Percentiles rank a stretch among this genome's conserved stretches.
phyloP scores from a whole-genome alignment of 2,113 vertebrate species.

The Tretioscincus oriximinensis region DNA sequence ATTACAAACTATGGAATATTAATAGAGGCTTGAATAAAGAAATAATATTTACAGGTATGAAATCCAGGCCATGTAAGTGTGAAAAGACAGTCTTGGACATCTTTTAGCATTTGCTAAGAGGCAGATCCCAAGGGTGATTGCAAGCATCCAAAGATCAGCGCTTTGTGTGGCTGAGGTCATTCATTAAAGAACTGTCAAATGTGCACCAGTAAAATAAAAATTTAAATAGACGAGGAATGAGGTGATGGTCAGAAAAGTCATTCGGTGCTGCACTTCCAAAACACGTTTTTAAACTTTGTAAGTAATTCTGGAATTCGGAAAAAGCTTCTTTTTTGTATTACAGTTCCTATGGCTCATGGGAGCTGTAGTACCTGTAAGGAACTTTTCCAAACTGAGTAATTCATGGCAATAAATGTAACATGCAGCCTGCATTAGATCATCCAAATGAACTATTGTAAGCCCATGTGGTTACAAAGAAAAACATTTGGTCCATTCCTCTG shows the following conservation, averaged over 20 bases:
- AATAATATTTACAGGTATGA: too few species aligned
- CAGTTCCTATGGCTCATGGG: too few species aligned
- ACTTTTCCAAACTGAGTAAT: too few species aligned
- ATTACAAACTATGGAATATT: too few species aligned
- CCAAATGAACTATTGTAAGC: not conserved
- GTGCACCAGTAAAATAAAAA: constrained; percentile 27
- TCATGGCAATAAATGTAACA: constrained; percentile 9
- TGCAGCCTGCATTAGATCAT: constrained; percentile 11
- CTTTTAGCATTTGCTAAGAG: not conserved
- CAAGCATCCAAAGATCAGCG: not conserved
- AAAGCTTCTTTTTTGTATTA: too few species aligned
- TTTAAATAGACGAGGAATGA: not conserved
- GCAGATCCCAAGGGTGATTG: not conserved
- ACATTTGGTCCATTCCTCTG: constrained; percentile 13
- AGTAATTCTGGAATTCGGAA: not conserved
- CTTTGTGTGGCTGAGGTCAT: rapidly evolving
- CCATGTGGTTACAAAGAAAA: not conserved
- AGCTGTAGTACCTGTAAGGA: too few species aligned
- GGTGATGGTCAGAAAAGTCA: not conserved
- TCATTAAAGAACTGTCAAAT: constrained; percentile 26
- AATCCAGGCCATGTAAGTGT: not conserved
- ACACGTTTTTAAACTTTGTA: constrained; percentile 30
- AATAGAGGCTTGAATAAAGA: too few species aligned
- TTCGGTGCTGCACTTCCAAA: not conserved
- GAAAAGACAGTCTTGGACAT: not conserved